Evolutionary conservation across 2,113 vertebrate genomes (phyloP).

Genomic region (Illadopsis cleaveri): DNA sequence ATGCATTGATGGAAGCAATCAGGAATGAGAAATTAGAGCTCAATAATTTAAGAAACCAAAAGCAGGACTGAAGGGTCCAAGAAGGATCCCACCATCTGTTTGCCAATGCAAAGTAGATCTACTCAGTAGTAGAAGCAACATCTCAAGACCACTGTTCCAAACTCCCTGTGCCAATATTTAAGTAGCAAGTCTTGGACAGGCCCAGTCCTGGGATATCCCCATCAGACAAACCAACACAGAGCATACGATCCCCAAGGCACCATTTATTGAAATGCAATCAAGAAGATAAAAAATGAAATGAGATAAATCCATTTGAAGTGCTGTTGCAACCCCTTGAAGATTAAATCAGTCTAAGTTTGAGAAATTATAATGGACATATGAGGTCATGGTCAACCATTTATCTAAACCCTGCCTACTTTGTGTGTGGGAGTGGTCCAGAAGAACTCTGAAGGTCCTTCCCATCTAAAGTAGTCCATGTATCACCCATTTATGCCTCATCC

Average conservation of each 20-base stretch:
- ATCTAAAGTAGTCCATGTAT: not conserved
- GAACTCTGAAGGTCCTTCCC: not conserved
- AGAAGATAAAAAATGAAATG: not conserved
- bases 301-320: not conserved
- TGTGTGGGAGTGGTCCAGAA: not conserved
- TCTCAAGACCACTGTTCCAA: not conserved
- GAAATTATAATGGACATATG: not conserved
- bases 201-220: not conserved
- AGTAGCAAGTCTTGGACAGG: not conserved
- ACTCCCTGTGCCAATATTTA: not conserved
- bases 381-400: not conserved
- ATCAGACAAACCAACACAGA: not conserved
- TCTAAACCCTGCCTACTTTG: not conserved
- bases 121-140: not conserved
- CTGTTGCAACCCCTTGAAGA: not conserved
- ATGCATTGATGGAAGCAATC: not conserved
- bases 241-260: not conserved
- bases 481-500: not conserved
- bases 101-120: not conserved
- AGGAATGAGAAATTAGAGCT: not conserved
- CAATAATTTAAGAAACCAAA: not conserved
- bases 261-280: not conserved
- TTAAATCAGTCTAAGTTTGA: not conserved
- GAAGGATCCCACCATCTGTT: not conserved
- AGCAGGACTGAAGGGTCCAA: not conserved